phyloP scores from a whole-genome alignment of 1,140 invertebrate genomes.

The Halictus rubicundus region DNA sequence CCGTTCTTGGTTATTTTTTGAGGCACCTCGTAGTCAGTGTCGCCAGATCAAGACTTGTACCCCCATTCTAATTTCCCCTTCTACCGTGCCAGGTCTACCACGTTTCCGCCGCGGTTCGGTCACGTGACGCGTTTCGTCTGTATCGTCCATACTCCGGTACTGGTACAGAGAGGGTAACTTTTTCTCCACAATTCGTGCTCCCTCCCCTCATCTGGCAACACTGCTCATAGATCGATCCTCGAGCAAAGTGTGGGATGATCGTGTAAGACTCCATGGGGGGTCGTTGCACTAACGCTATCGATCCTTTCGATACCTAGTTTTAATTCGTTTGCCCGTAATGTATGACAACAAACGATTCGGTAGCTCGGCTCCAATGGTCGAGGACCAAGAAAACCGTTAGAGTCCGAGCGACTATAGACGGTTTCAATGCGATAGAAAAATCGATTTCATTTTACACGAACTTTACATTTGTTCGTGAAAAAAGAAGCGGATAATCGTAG shows the following conservation, averaged over 20 bases:
- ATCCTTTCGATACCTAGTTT: slow-evolving; percentile 25
- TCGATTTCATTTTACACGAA: not conserved
- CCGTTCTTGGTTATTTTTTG: no score
- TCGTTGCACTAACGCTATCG: slow-evolving; percentile 46
- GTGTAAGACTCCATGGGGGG: slow-evolving; percentile 11
- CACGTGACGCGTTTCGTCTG: no score
- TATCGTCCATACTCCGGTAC: no score
- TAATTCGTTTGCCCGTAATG: slow-evolving; percentile 4
- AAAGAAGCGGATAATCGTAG: not conserved
- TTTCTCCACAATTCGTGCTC: no score
- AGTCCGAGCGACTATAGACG: not conserved
- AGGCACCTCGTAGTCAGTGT: not conserved
- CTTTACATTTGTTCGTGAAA: not conserved
- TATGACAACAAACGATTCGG: not conserved
- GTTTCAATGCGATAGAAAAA: slow-evolving; percentile 5
- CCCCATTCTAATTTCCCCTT: no score
- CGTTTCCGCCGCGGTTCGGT: no score
- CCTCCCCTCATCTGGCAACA: no score
- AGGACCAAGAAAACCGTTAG: not conserved
- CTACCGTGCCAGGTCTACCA: no score
- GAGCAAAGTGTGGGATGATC: not conserved
- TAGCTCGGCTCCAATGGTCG: not conserved
- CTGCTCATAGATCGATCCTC: not conserved
- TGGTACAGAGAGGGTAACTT: no score
- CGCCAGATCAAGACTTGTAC: no score